Base-by-base conservation (phyloP, 2,113 vertebrate genomes). In the Macrotus californicus region DNA sequence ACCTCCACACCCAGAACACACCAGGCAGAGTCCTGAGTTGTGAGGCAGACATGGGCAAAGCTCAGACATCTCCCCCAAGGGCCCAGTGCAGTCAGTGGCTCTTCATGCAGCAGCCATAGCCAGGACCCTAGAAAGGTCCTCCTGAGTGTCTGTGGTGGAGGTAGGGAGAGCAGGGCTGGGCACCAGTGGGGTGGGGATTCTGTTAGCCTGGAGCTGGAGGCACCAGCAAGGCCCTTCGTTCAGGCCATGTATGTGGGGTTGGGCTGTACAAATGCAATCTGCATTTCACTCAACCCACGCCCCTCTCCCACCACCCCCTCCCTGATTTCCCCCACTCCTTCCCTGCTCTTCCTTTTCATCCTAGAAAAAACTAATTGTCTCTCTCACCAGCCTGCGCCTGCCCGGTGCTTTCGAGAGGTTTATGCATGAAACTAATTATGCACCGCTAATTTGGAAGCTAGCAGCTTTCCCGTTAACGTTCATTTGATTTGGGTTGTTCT, bases 371-470 rank as follows among this genome's bases (percentile, higher is more conserved):
- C 97, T 97, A 98, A 98, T 98, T 98, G 97, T 98, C 98, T 98
- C 95, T 97, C 97, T 97, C 97, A 97, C 97, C 97, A 98, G 94
- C 96, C 92, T 95, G 70, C 4, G 54, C 97, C 61, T 64, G 61
- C 61, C 97, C 94, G 59, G 94, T 95, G 96, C 96, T 98, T 98
- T 97, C 16, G 96, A 98, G 97, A 97, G 96, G 97, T 97, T 98
- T 98, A 97, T 98, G 97, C 97, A 97, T 92, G 95, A 98, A 96
- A 97, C 98, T 98, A 98, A 98, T 98, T 98, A 98, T 96, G 93
- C 97, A 84, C 97, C 94, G 96, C 97, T 98, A 98, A 98, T 98
- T 98, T 98, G 97, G 96, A 96, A 98, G 94, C 98, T 98, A 96
- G 97, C 96, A 98, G 97, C 96, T 98, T 97, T 98, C 97, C 96